Evolutionary conservation across 2,797 vertebrate species (phyloP).

Genomic region (Malurus leucopterus): DNA sequence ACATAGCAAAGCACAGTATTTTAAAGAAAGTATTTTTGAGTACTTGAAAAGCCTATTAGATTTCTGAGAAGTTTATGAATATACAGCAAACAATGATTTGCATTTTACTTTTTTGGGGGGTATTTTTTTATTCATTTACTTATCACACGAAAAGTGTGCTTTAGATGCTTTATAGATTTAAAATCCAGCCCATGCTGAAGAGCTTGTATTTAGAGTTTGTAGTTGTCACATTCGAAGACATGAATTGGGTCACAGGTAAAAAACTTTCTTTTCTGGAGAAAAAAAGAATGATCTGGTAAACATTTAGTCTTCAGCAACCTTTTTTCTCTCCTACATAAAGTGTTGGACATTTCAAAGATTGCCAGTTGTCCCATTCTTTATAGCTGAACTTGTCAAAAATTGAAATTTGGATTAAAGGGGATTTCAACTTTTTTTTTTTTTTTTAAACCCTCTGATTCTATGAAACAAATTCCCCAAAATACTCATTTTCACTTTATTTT

Average conservation of each 20-base stretch:
- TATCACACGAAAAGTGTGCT: not conserved
- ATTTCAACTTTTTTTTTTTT: not conserved
- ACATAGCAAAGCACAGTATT: not conserved
- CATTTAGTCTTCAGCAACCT: not conserved
- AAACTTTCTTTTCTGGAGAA: not conserved
- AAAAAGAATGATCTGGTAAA: not conserved
- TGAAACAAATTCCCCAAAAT: not conserved
- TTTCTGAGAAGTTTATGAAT: not conserved
- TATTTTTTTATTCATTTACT: not conserved
- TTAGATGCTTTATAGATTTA: not conserved
- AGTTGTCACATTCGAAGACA: not conserved
- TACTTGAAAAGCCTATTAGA: not conserved
- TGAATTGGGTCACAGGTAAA: not conserved
- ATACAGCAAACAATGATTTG: not conserved
- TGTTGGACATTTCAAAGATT: not conserved
- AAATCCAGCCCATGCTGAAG: not conserved
- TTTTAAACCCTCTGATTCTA: not conserved
- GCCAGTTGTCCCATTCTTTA: not conserved
- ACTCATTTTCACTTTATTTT: rapidly evolving
- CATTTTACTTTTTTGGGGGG: not conserved
- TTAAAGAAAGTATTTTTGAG: not conserved
- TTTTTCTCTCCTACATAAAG: not conserved
- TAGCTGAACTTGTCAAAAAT: not conserved
- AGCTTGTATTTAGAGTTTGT: not conserved
- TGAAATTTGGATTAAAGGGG: not conserved